Percentiles rank a stretch among this genome's conserved stretches.
These are phyloP conservation scores for Trichonephila inaurata DNA, from an alignment of 1,140 invertebrate species.

Conservation along the genomic window DNA sequence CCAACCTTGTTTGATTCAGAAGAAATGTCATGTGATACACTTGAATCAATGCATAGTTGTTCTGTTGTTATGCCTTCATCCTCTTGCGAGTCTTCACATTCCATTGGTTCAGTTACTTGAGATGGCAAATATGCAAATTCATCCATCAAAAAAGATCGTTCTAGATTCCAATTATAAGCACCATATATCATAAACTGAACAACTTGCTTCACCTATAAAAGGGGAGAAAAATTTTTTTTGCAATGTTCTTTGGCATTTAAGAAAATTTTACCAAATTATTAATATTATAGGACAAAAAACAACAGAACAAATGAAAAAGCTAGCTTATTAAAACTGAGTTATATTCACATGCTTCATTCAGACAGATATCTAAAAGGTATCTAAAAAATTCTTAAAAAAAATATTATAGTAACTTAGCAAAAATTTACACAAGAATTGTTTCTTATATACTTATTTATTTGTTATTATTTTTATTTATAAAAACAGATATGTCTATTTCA, in stretches of 20 bases:
- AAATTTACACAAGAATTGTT: too few species aligned
- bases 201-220: conserved; percentile 87
- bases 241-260: background rate
- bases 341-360: too few species aligned
- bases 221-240: background rate
- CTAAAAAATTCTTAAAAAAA: too few species aligned
- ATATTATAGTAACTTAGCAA: too few species aligned
- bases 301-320: background rate
- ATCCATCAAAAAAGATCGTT: conserved; percentile 94
- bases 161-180: conserved; percentile 94
- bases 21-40: background rate
- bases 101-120: conserved; percentile 75
- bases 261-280: background rate
- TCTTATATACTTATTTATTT: too few species aligned
- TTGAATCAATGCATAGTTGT: background rate
- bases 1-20: background rate
- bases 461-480: too few species aligned
- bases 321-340: too few species aligned
- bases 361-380: too few species aligned
- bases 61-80: background rate
- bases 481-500: too few species aligned
- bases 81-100: background rate
- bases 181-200: conserved; percentile 91
- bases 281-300: background rate
- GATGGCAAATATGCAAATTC: conserved; percentile 86